A percentile compares a stretch with the other conserved stretches of the same genome.
Evolutionary conservation across 2,888 invertebrate genomes (phyloP).

Genomic region (Drosophila paucipuncta): DNA sequence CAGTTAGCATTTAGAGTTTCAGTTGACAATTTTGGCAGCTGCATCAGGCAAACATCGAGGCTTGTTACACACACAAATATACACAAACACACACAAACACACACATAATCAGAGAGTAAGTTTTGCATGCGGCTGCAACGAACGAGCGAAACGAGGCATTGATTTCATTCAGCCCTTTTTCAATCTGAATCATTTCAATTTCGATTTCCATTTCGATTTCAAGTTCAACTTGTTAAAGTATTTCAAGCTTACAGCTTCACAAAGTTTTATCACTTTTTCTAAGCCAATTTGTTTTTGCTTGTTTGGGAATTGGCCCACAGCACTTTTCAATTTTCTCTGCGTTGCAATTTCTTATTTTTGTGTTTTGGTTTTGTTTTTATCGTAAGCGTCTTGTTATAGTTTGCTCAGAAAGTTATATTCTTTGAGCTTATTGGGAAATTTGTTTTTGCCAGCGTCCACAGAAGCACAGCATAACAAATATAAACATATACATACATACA

Average conservation of each 20-base stretch:
- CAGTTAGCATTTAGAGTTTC: constrained; percentile 51
- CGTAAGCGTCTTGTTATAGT: constrained; percentile 68
- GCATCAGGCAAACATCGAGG: constrained; percentile 65
- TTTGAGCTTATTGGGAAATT: constrained; percentile 37
- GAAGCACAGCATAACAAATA: constrained; percentile 8
- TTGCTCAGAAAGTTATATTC: constrained; percentile 62
- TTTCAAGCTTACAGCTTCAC: constrained; percentile 41
- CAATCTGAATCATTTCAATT: constrained; percentile 26
- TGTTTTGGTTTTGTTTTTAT: constrained; percentile 32
- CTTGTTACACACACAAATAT: constrained; percentile 21
- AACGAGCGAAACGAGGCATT: constrained; percentile 13
- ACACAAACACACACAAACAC: background rate
- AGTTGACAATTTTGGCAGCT: constrained; percentile 72
- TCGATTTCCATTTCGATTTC: constrained; percentile 61
- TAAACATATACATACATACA: background rate
- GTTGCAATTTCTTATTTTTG: constrained; percentile 45
- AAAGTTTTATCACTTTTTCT: constrained; percentile 63
- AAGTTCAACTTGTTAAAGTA: constrained; percentile 67
- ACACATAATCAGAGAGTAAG: constrained; percentile 5
- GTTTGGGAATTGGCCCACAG: constrained; percentile 48
- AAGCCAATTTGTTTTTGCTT: constrained; percentile 28
- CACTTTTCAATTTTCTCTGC: constrained; percentile 67
- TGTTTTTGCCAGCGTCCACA: constrained; percentile 10
- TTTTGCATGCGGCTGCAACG: constrained; percentile 36
- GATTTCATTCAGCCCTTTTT: constrained; percentile 25